phyloP scores from a whole-genome alignment of 2,888 invertebrate species.

The Allophyes oxyacanthae region DNA sequence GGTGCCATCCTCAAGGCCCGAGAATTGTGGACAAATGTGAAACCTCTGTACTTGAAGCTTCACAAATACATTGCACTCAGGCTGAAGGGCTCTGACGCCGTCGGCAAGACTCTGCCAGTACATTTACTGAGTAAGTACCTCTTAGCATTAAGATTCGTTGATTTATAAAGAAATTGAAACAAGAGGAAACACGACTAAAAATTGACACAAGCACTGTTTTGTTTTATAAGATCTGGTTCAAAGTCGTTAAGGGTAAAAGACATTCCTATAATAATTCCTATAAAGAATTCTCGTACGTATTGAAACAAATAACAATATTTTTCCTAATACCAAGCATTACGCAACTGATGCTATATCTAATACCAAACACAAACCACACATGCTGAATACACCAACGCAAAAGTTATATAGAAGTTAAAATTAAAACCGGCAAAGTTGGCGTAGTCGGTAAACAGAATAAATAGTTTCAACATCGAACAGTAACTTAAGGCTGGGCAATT shows the following conservation, averaged over 20 bases:
- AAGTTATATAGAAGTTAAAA: constrained; percentile 44
- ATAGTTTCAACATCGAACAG: constrained; percentile 23
- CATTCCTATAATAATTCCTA: too few species aligned
- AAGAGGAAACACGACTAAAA: too few species aligned
- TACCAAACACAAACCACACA: too few species aligned
- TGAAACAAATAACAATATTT: too few species aligned
- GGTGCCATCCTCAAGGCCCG: constrained; percentile 85
- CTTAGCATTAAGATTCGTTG: too few species aligned
- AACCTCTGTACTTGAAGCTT: constrained; percentile 87
- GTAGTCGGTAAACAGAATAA: constrained; percentile 40
- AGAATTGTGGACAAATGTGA: constrained; percentile 87
- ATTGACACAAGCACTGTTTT: too few species aligned
- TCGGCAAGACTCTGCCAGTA: constrained; percentile 83
- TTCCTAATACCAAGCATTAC: too few species aligned
- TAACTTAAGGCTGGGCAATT: constrained; percentile 34
- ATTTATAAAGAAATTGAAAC: too few species aligned
- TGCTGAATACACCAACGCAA: constrained; percentile 19
- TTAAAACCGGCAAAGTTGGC: constrained; percentile 42
- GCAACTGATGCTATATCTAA: constrained; percentile 7
- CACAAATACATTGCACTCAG: constrained; percentile 86
- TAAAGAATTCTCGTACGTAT: too few species aligned
- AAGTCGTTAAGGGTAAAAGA: too few species aligned
- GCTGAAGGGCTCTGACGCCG: constrained; percentile 83
- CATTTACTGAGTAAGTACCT: constrained; percentile 86
- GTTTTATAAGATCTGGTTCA: too few species aligned